Conservation (phyloP, 2,113 vertebrate genomes). For the Mormyrus iriodes region DNA sequence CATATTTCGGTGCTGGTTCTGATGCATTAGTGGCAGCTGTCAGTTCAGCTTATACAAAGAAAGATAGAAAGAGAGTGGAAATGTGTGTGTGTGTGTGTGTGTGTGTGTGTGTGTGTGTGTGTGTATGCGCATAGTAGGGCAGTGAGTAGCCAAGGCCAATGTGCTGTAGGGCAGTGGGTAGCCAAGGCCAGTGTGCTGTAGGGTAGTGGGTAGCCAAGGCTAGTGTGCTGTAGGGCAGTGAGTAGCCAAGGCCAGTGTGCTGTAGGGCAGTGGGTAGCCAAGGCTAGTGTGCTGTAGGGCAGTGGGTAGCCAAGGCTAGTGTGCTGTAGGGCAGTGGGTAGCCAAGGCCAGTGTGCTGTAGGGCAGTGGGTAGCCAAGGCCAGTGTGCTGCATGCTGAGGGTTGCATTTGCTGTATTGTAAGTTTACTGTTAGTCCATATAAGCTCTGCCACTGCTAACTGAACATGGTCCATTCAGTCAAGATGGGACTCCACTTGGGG, state of each 20-base stretch:
- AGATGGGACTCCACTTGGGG: constrained; percentile 2
- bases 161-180: no score
- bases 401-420: neutral
- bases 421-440: neutral
- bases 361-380: neutral
- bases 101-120: neutral
- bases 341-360: neutral
- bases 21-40: neutral
- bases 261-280: no score
- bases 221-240: no score
- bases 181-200: no score
- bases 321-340: neutral
- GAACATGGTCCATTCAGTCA: neutral
- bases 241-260: no score
- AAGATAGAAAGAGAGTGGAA: neutral
- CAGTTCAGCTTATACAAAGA: neutral
- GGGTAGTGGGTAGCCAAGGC: no score
- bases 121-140: no score
- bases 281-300: no score
- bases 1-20: neutral
- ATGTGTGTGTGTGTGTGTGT: neutral
- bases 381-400: neutral
- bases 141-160: no score
- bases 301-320: no score
- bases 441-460: neutral